phyloP scores from a whole-genome alignment of 2,797 vertebrate species.

The Synanceia verrucosa region DNA sequence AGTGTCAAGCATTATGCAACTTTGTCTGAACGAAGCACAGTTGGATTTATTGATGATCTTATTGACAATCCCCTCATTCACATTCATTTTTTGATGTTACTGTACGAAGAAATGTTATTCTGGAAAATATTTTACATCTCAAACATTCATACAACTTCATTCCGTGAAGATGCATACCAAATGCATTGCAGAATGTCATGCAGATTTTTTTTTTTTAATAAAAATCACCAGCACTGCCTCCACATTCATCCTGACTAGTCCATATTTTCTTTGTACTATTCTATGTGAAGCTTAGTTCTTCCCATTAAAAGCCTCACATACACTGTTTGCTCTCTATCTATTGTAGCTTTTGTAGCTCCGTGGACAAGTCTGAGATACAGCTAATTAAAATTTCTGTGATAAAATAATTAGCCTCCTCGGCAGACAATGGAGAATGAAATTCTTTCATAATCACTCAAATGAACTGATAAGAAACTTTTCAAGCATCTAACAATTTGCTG shows the following conservation, averaged over 20 bases:
- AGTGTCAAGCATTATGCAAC: slow-evolving; percentile 3
- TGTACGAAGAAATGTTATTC: slow-evolving; percentile 36
- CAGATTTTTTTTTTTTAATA: slow-evolving; percentile 13
- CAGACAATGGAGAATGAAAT: slow-evolving; percentile 77
- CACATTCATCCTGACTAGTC: slow-evolving; percentile 47
- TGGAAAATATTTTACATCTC: slow-evolving; percentile 35
- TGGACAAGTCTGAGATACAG: slow-evolving; percentile 77
- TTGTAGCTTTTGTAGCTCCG: slow-evolving; percentile 67
- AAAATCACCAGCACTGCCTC: slow-evolving; percentile 37
- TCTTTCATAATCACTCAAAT: slow-evolving; percentile 75
- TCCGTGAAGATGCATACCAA: slow-evolving; percentile 32
- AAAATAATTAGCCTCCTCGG: slow-evolving; percentile 84
- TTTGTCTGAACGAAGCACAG: slow-evolving; percentile 10
- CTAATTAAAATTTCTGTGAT: slow-evolving; percentile 84
- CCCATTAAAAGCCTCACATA: slow-evolving; percentile 60
- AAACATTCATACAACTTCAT: slow-evolving; percentile 28
- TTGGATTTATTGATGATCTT: slow-evolving; percentile 51
- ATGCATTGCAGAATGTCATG: slow-evolving; percentile 22
- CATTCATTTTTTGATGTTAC: slow-evolving; percentile 29
- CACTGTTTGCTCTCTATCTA: slow-evolving; percentile 65
- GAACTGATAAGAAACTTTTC: slow-evolving; percentile 79
- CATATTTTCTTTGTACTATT: slow-evolving; percentile 48
- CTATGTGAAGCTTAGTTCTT: slow-evolving; percentile 43
- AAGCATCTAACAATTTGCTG: slow-evolving; percentile 59
- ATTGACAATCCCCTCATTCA: slow-evolving; percentile 49